Evolutionary conservation across 2,888 invertebrate genomes (phyloP), one percentile per base, ranked within the genome.

Genomic region (Nomada lathburiana): DNA sequence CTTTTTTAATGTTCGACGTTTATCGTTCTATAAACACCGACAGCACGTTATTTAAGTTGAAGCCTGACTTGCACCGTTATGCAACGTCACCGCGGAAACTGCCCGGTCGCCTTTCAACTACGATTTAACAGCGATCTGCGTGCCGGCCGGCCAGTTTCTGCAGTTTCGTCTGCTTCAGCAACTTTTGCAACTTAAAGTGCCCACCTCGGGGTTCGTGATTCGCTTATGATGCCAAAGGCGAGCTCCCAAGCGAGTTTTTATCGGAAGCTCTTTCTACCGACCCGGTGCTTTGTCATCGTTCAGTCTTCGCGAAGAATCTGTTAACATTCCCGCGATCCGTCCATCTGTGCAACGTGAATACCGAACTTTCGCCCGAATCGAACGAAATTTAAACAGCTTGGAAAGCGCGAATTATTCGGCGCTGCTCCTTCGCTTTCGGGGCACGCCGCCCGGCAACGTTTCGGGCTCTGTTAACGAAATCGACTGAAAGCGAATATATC

Each of bases 221-320:
- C 74, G 52, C 76, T 80, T 80, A 78, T 60, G 74, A 76, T 77
- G 84, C 80, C 74, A 55, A 23, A 36, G 70, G 80, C 74, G 72
- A 63, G 71, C 76, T 80, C 70, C 68, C 73, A 63, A 55, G 62
- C 52, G 77, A 77, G 60, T 83, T 80, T 76, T 72, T 70, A 79
- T 81, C 60, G 79, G 75, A 68, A 75, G 67, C 79, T 80, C 75
- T 86, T 84, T 63, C 16, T 4, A 52, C 10, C 68, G 50, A 76
- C 60, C 60, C 60, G 59, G 50, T 71, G 79, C 72, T 77, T 70
- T 62, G 76, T 82, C 82, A 70, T 70, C 71, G 70, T 60, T 81
- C 77, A 36, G 50, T 44, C 20, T 57, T 60, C 44, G 57, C 65
- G 55, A 13, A 26, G 77, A 77, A 80, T 76, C 76, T 71, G 77